Conservation (phyloP, 1,140 invertebrate species). For the Monomorium pharaonis region DNA sequence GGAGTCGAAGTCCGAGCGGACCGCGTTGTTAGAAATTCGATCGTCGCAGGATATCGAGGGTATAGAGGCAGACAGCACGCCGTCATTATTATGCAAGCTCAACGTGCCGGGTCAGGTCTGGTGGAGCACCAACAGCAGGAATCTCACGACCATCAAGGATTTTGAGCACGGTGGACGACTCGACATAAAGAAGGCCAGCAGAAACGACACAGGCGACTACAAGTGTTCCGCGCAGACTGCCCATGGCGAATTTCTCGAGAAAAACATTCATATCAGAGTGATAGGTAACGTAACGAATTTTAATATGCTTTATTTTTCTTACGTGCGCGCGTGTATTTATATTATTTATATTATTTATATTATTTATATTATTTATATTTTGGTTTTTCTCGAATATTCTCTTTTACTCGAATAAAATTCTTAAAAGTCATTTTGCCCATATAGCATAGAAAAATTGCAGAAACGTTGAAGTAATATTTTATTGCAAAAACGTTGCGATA, state of each 20-base stretch:
- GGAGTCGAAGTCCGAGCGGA: constrained; percentile 61
- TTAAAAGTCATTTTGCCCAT: neutral
- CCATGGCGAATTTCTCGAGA: constrained; percentile 77
- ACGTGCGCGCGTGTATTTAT: neutral
- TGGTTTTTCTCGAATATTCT: neutral
- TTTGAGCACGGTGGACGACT: constrained; percentile 78
- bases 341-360: too few species aligned
- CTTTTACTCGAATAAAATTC: too few species aligned
- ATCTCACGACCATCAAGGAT: constrained; percentile 81
- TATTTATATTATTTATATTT: too few species aligned
- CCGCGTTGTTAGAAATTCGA: constrained; percentile 71
- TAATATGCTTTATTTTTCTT: neutral
- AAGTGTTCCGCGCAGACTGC: constrained; percentile 83
- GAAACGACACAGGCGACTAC: constrained; percentile 86
- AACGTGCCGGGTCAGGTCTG: constrained; percentile 77
- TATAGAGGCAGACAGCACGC: constrained; percentile 83
- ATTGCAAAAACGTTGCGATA: too few species aligned
- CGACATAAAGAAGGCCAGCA: constrained; percentile 84
- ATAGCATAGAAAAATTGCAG: too few species aligned
- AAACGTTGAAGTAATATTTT: too few species aligned
- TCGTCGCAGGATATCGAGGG: constrained; percentile 79
- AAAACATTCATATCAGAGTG: constrained; percentile 80
- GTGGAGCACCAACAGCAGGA: constrained; percentile 79
- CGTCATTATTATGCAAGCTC: constrained; percentile 77
- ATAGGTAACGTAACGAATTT: constrained; percentile 75